Evolutionary conservation across 2,113 vertebrate species (phyloP).

Genomic region (Elaphurus davidianus): DNA sequence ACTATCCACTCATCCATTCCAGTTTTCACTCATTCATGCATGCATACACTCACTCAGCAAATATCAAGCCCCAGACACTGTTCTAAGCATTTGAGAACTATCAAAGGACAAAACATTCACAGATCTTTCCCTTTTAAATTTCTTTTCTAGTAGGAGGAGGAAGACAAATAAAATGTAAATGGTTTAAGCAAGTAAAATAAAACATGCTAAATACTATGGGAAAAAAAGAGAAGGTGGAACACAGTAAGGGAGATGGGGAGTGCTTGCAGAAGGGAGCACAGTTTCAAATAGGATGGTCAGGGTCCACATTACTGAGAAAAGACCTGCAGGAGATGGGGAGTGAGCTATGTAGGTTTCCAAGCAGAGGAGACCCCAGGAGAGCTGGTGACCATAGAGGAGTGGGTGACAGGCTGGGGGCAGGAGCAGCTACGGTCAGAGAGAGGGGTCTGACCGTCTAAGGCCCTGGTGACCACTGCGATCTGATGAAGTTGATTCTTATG

Average conservation of each 20-base stretch:
- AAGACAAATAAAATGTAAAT: neutral
- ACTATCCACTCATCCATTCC: neutral
- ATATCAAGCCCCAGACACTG: neutral
- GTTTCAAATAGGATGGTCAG: neutral
- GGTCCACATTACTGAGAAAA: neutral
- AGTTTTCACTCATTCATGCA: neutral
- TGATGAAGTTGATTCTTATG: neutral
- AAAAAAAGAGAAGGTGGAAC: neutral
- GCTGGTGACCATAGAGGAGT: neutral
- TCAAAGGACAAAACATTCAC: neutral
- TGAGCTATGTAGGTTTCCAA: neutral
- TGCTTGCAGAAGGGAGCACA: neutral
- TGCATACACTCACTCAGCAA: neutral
- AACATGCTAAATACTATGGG: neutral
- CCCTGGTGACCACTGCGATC: neutral
- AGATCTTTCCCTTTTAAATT: neutral
- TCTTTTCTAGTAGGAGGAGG: neutral
- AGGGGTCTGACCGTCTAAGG: rapidly evolving
- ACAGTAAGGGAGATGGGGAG: rapidly evolving
- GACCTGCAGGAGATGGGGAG: too few species aligned
- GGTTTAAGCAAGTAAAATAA: neutral
- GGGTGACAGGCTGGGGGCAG: rapidly evolving
- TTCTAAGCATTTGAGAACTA: neutral
- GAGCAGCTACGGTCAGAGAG: neutral
- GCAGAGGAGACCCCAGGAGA: neutral